Base-by-base conservation (phyloP, 2,113 vertebrate species). In the Sturnus vulgaris region DNA sequence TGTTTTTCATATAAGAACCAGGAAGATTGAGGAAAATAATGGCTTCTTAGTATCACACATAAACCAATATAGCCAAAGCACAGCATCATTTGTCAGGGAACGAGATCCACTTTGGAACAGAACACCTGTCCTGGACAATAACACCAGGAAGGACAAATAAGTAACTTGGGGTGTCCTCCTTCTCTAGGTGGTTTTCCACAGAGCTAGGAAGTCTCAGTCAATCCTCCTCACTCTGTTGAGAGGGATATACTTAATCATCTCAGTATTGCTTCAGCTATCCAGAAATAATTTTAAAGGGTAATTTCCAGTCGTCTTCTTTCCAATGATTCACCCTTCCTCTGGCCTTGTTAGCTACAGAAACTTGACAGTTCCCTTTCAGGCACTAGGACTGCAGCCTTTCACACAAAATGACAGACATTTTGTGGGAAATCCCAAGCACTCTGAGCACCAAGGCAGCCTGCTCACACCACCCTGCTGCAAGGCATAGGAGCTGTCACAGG, bases 261-360 rank as follows among this genome's bases (percentile, higher is more conserved):
- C 77, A 63, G 27, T 71, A 50, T 35, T 60, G 59, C n/a, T 75
- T 83, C 68, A 83, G 63, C 49, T 50, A 71, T 22, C 12, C 69
- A 92, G 64, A 86, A 92, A 78, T 81, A 81, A 95, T 66, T 89
- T 66, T 42, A 47, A 91, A 86, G 39, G 44, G 44, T 84, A 78
- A 86, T 78, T 91, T 81, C 77, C 60, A 89, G 68, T 63, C 50
- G 24, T 86, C n/a, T 7, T 40, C 77, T 64, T 78, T 66, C 30
- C 56, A 89, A 5, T 60, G 69, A 76, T 79, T 94, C 92, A 95
- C 46, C 44, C 61, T 78, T 87, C 52, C 65, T 85, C 84, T 79
- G 87, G 65, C 70, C 52, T 87, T 52, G 25, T n/a, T 66, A 69
- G 27, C 70, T 79, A 44, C 42, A 76, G 65, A 73, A 91, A 71